Percentiles rank a stretch among this genome's conserved stretches.
Conservation (phyloP, 2,113 vertebrate genomes). For the Gymnarchus niloticus region DNA sequence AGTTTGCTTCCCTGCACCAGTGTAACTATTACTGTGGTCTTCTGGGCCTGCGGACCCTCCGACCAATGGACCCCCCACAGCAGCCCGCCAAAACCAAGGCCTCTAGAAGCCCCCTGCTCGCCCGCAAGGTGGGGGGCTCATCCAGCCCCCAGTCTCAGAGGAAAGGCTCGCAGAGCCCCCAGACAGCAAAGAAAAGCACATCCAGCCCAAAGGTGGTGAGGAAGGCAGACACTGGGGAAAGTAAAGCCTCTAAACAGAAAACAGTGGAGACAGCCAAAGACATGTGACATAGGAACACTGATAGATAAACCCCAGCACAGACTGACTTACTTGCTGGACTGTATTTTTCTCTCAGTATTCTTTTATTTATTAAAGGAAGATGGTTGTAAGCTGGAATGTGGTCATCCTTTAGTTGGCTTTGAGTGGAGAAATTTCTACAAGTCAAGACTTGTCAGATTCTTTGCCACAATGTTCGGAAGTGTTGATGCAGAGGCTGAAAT, state of each 20-base stretch:
- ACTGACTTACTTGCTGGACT: not conserved
- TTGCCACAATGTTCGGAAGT: not conserved
- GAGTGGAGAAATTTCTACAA: not conserved
- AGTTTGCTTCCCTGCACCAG: constrained; percentile 72
- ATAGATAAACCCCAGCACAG: not conserved
- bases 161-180: constrained; percentile 75
- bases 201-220: constrained; percentile 61
- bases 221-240: constrained; percentile 61
- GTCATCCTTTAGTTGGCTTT: not conserved
- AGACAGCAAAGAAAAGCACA: constrained; percentile 62
- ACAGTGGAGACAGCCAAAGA: constrained; percentile 50
- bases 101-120: constrained; percentile 78
- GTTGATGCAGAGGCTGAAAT: not conserved
- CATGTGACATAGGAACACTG: constrained; percentile 48
- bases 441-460: not conserved
- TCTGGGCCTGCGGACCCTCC: constrained; percentile 70
- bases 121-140: constrained; percentile 70
- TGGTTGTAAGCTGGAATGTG: not conserved
- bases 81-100: constrained; percentile 71
- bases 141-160: constrained; percentile 81
- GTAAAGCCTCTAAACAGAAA: constrained; percentile 48
- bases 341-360: not conserved
- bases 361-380: not conserved
- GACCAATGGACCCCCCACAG: constrained; percentile 62
- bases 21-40: constrained; percentile 86